Percentiles rank a stretch among this genome's conserved stretches.
phyloP scores from a whole-genome alignment of 2,797 vertebrate species.

The Taeniopygia guttata region DNA sequence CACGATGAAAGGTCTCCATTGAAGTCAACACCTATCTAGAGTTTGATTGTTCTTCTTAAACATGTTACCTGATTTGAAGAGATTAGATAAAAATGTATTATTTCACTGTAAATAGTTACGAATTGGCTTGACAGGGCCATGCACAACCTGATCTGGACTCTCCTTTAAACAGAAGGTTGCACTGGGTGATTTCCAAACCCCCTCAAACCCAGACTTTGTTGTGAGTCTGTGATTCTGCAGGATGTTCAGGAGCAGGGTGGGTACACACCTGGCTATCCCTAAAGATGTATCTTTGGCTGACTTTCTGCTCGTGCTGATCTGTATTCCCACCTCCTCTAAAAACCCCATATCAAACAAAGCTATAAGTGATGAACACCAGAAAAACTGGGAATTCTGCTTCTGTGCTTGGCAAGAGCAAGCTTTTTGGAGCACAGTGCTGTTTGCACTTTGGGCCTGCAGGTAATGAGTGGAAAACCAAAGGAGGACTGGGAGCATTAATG shows the following conservation, averaged over 20 bases:
- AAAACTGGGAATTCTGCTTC: background rate
- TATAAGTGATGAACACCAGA: background rate
- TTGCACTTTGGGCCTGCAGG: background rate
- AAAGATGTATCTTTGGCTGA: background rate
- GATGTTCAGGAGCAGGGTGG: rapidly evolving
- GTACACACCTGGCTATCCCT: rapidly evolving
- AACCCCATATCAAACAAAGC: background rate
- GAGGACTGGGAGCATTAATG: background rate
- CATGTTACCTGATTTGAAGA: background rate
- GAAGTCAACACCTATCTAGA: background rate
- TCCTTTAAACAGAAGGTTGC: background rate
- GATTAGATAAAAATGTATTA: background rate
- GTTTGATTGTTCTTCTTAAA: background rate
- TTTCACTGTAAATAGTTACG: background rate
- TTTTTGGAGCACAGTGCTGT: background rate
- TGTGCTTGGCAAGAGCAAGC: background rate
- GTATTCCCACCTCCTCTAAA: background rate
- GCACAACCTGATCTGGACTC: background rate
- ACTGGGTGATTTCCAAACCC: background rate
- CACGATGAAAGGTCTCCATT: background rate
- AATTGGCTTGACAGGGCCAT: background rate
- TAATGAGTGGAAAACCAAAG: background rate
- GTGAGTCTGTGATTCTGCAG: background rate
- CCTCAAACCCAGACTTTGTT: background rate
- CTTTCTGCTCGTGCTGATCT: background rate